Base-by-base conservation (phyloP, 1,140 invertebrate species). In the Hypsibius dujardini region DNA sequence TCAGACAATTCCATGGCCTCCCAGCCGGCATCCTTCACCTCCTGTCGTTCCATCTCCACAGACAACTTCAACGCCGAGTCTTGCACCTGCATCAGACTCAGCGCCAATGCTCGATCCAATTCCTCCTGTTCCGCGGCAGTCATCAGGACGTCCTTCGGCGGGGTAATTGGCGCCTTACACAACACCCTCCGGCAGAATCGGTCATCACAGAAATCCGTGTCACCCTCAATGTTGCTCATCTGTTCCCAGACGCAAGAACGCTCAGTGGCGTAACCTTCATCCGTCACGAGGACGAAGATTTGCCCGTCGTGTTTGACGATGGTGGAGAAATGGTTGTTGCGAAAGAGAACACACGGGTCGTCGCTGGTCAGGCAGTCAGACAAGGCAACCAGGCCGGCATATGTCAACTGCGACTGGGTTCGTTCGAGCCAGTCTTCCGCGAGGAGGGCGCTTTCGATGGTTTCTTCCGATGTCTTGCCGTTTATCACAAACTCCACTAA, bases 241-340 rank as follows among this genome's bases (percentile, higher is more conserved):
- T 84, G 84, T 77, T 86, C 84, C 85, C 85, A 85, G 7, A 85
- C 83, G 1, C 84, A 81, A 72, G 79, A 79, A 46, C 75, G 76
- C 73, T 85, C 84, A 69, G 78, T 80, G 2, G 85, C 77, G 77
- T 84, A 85, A 3, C 84, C 85, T 75, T 85, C 84, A 76, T 86
- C 85, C 42, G 84, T 85, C 2, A 85, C 83, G 42, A 85, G 76
- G 74, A 83, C 78, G 74, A 82, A 84, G n/a, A 85, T 74, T 73
- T 84, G 79, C 76, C 80, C 83, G 76, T 83, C 80, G 71, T 80
- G 78, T 73, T 83, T 84, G 72, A 80, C 80, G 42, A 85, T 75
- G 28, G 83, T 84, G 70, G 79, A 82, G 75, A 85, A 85, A 76
- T 85, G 84, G 76, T 85, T 85, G 76, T 85, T 85, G 72, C 84